phyloP scores from a whole-genome alignment of 2,888 invertebrate species.

The Gerris lacustris region DNA sequence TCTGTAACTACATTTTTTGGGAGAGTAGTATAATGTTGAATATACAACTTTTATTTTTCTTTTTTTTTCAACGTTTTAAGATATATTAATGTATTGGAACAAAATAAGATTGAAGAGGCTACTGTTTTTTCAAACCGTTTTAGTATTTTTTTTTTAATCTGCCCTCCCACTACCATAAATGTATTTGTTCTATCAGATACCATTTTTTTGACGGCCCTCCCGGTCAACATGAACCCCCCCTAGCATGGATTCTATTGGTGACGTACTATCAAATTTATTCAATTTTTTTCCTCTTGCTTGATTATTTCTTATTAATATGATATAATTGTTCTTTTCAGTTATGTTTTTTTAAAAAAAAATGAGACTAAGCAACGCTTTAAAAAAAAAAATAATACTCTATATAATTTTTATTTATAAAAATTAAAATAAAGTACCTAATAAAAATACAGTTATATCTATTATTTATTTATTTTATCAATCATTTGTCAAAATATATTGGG shows the following conservation, averaged over 20 bases:
- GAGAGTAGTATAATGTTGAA: background rate
- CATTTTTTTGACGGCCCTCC: background rate
- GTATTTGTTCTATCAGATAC: background rate
- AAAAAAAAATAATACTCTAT: too few species aligned
- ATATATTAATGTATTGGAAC: background rate
- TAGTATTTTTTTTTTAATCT: background rate
- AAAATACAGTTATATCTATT: too few species aligned
- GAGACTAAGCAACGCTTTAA: too few species aligned
- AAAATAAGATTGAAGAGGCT: background rate
- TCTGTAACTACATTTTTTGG: background rate
- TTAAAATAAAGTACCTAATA: too few species aligned
- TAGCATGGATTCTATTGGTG: constrained; percentile 39
- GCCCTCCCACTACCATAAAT: background rate
- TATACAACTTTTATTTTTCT: background rate
- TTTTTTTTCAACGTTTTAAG: background rate
- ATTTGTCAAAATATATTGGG: too few species aligned
- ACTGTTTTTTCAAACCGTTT: too few species aligned
- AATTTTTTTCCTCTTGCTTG: background rate
- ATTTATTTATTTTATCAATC: too few species aligned
- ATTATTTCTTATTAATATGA: background rate
- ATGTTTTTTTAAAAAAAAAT: too few species aligned
- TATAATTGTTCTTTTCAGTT: too few species aligned
- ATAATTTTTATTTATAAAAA: too few species aligned
- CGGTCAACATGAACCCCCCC: background rate
- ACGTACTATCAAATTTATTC: constrained; percentile 55